Evolutionary conservation across 1,140 invertebrate species (phyloP).

Genomic region (Caenorhabditis inopinata): DNA sequence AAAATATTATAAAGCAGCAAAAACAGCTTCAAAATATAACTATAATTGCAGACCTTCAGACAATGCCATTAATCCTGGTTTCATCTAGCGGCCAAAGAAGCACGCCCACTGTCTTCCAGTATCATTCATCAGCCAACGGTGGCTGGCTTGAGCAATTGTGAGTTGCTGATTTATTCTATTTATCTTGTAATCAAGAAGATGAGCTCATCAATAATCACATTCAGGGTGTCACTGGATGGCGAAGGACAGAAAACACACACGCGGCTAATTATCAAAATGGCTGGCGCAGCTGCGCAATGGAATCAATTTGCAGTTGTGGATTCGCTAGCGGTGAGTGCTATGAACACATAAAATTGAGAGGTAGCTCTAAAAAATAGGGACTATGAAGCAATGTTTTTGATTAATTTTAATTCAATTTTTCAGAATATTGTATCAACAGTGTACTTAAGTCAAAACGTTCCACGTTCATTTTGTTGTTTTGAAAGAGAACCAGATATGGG

Average conservation of each 20-base stretch:
- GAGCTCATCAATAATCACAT: neutral
- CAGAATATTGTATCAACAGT: constrained; percentile 45
- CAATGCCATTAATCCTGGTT: neutral
- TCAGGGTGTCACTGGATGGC: neutral
- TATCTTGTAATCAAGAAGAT: neutral
- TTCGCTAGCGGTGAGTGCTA: neutral
- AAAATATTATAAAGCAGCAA: too few relatives aligned
- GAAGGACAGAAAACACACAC: neutral
- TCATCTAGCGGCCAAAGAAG: neutral
- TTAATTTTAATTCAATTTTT: neutral
- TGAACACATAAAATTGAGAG: neutral
- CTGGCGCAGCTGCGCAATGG: constrained; percentile 20
- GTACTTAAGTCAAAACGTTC: constrained; percentile 40
- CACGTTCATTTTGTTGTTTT: constrained; percentile 54
- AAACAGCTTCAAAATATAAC: too few relatives aligned
- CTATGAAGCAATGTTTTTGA: neutral
- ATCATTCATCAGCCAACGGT: neutral
- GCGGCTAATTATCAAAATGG: constrained; percentile 3
- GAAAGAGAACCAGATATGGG: constrained; percentile 46
- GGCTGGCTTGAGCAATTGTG: neutral
- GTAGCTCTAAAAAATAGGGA: neutral
- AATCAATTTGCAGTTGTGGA: constrained; percentile 6
- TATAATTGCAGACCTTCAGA: neutral
- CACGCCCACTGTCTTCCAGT: neutral
- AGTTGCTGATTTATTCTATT: neutral